Evolutionary conservation across 1,140 invertebrate species (phyloP).

Genomic region (Drosophila lacertosa): DNA sequence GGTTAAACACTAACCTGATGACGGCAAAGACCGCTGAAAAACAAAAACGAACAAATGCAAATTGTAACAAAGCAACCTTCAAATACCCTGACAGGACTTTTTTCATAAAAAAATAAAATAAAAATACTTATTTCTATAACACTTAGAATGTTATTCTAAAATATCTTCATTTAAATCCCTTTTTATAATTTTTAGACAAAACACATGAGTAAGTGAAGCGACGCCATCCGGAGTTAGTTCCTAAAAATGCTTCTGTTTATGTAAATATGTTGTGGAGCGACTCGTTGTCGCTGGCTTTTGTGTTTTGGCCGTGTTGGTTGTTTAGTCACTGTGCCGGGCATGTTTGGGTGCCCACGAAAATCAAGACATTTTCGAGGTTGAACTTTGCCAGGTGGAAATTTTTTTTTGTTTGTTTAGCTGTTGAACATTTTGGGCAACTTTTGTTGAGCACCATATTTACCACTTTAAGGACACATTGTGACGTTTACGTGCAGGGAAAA

Average conservation of each 20-base stretch:
- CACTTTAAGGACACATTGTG: conserved; percentile 55
- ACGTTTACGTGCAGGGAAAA: conserved; percentile 34
- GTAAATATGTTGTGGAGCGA: conserved; percentile 66
- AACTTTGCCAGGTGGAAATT: conserved; percentile 60
- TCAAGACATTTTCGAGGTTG: conserved; percentile 64
- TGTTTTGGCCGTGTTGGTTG: conserved; percentile 34
- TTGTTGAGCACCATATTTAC: conserved; percentile 42
- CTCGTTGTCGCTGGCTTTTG: conserved; percentile 37
- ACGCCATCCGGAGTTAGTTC: background rate
- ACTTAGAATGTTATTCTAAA: too few relatives aligned
- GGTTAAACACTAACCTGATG: conserved; percentile 76
- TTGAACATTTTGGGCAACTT: conserved; percentile 38
- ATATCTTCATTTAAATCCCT: too few relatives aligned
- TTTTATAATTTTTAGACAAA: background rate
- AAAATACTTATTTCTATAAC: too few relatives aligned
- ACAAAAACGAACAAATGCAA: conserved; percentile 30
- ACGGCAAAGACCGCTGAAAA: conserved; percentile 54
- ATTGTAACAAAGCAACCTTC: background rate
- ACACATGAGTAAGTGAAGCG: conserved; percentile 1
- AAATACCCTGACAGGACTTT: conserved; percentile 7
- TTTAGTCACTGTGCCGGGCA: conserved; percentile 61
- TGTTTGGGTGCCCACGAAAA: conserved; percentile 43
- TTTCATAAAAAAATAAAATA: too few relatives aligned
- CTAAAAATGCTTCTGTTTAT: conserved; percentile 63
- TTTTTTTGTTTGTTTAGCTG: conserved; percentile 62